Conservation (phyloP, 1,140 invertebrate species). For the Drosophila bocki region DNA sequence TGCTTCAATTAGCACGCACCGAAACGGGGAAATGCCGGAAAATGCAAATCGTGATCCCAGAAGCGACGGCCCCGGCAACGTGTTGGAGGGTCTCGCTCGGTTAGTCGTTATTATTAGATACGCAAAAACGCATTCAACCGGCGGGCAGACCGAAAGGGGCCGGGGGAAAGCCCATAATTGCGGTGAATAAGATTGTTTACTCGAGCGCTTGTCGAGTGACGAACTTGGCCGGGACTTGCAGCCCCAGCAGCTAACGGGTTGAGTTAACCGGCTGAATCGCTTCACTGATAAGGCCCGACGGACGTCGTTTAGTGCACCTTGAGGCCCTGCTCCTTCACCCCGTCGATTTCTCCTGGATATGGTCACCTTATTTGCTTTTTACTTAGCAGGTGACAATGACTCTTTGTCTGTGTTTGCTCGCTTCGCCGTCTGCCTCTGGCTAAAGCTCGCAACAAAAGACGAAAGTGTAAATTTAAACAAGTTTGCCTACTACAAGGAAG, state of each 20-base stretch:
- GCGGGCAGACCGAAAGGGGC: not conserved
- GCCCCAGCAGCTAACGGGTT: slow-evolving; percentile 10
- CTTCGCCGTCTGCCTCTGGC: not conserved
- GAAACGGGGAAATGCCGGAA: slow-evolving; percentile 30
- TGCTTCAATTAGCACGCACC: slow-evolving; percentile 39
- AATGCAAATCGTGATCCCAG: slow-evolving; percentile 24
- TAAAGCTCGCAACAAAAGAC: slow-evolving; percentile 36
- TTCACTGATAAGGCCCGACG: slow-evolving; percentile 36
- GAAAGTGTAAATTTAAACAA: slow-evolving; percentile 61
- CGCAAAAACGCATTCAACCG: slow-evolving; percentile 55
- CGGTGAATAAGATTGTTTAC: slow-evolving; percentile 39
- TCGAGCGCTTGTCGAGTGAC: slow-evolving; percentile 26
- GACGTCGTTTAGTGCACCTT: slow-evolving; percentile 6
- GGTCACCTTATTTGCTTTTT: slow-evolving; percentile 44
- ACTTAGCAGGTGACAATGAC: slow-evolving; percentile 69
- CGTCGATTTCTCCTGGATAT: not conserved
- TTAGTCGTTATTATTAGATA: slow-evolving; percentile 65
- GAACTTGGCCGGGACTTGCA: slow-evolving; percentile 37
- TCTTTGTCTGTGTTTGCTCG: slow-evolving; percentile 56
- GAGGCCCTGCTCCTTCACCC: slow-evolving; percentile 1
- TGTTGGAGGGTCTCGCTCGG: slow-evolving; percentile 35
- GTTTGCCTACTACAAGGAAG: slow-evolving; percentile 35
- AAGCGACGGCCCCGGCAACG: not conserved
- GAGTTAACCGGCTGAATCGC: slow-evolving; percentile 23
- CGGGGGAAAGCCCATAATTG: slow-evolving; percentile 13